Base-by-base conservation (phyloP, 2,888 invertebrate species). In the Lasioglossum oenotherae region DNA sequence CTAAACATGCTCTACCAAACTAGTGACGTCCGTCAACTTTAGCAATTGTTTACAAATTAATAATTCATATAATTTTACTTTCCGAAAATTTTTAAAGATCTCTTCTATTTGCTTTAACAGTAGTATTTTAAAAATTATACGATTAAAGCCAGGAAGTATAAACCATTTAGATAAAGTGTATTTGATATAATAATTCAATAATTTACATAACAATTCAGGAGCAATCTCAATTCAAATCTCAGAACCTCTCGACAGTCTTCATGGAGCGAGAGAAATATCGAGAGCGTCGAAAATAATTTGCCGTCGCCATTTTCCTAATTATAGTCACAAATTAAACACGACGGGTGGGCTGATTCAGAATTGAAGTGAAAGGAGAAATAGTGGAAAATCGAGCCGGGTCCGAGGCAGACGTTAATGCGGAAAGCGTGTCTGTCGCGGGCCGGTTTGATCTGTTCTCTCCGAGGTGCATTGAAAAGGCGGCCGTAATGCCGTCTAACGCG, bases 381-480 rank as follows among this genome's bases (percentile, higher is more conserved):
- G 27, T 19, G 35, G 60, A n/a, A 5, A 16, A 49, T 8, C 53
- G 46, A 19, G 67, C n/a, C 38, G 69, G 57, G 31, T 80, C 44
- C 60, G 35, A 23, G 77, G 80, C 35, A 16, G 78, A 80, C 82
- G 78, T 80, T 80, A 80, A 80, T 87, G 89, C 80, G 87, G 85
- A 89, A 87, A 88, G 84, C 80, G 80, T 78, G 87, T 77, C 79
- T 73, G 72, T 74, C 71, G 78, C 67, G 71, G 80, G 67, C 57
- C 76, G 76, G 89, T 82, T 77, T 80, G 74, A 81, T 69, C 80
- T 49, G 75, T 76, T 67, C 64, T 57, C 38, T 46, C 57, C 35
- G 53, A n/a, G 71, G 44, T 71, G 69, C 79, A 79, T 89, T 87
- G 75, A 83, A 88, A 87, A 72, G 76, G 80, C 79, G 77, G 81